Evolutionary conservation across 2,888 invertebrate genomes (phyloP).

Genomic region (Nymphalis polychloros): DNA sequence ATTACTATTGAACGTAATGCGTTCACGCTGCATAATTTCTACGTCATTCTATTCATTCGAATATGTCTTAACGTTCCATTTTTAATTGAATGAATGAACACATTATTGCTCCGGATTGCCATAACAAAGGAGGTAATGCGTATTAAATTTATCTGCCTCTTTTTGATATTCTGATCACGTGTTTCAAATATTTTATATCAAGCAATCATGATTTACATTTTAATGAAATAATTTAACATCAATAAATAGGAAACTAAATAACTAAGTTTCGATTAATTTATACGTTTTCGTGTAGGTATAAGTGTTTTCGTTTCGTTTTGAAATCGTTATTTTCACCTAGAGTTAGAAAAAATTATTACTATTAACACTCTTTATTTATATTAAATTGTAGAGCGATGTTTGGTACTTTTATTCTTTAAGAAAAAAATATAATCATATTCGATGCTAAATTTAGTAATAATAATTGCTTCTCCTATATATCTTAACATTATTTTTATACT

Average conservation of each 20-base stretch:
- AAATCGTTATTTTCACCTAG: no score
- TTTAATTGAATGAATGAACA: constrained; percentile 60
- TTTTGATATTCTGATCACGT: constrained; percentile 43
- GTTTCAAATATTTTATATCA: constrained; percentile 41
- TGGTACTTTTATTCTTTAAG: no score
- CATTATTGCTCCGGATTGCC: constrained; percentile 46
- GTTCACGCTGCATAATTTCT: constrained; percentile 79
- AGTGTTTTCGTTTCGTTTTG: no score
- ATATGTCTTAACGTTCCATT: constrained; percentile 47
- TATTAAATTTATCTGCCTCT: constrained; percentile 59
- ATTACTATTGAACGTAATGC: constrained; percentile 72
- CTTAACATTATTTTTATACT: no score
- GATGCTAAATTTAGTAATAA: no score
- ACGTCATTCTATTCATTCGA: constrained; percentile 48
- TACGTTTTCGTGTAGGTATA: no score
- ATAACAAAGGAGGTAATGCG: constrained; percentile 58
- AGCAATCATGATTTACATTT: constrained; percentile 28
- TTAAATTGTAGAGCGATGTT: no score
- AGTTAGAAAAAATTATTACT: no score
- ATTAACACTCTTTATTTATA: no score
- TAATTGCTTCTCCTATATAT: no score
- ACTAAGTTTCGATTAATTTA: not conserved
- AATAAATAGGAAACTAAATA: not conserved
- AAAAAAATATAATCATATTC: no score
- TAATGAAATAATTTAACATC: constrained; percentile 19